These are phyloP conservation scores for Chaitophorus viminalis DNA, from an alignment of 2,888 invertebrate genomes.

Conservation along the genomic window DNA sequence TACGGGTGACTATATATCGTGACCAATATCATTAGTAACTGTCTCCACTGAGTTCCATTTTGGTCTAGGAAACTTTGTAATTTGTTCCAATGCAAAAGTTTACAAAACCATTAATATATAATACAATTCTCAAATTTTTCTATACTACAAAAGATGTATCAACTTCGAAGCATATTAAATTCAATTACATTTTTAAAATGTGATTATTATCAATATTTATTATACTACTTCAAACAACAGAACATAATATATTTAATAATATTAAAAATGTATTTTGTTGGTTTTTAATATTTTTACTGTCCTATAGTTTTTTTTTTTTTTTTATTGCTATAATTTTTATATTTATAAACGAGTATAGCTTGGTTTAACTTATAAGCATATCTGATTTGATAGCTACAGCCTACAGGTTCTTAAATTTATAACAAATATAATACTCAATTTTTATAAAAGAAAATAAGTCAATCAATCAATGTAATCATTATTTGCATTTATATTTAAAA, in stretches of 20 bases:
- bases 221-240: neutral
- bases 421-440: too few relatives aligned
- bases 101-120: neutral
- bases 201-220: neutral
- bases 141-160: neutral
- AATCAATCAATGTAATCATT: too few relatives aligned
- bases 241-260: too few relatives aligned
- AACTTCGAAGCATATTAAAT: neutral
- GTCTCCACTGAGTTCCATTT: conserved; percentile 4
- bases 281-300: too few relatives aligned
- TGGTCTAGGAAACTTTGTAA: conserved; percentile 34
- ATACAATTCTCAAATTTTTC: conserved; percentile 4
- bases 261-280: too few relatives aligned
- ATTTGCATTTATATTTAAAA: too few relatives aligned
- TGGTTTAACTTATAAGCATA: too few relatives aligned
- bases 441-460: too few relatives aligned
- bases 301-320: neutral
- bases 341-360: too few relatives aligned
- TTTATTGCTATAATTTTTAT: too few relatives aligned
- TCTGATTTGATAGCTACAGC: too few relatives aligned
- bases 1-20: conserved; percentile 13
- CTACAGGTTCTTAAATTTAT: too few relatives aligned
- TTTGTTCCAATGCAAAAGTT: conserved; percentile 21
- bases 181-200: neutral
- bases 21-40: conserved; percentile 23